Conservation (phyloP, 1,140 invertebrate genomes). For the Leptoteleia sp. region DNA sequence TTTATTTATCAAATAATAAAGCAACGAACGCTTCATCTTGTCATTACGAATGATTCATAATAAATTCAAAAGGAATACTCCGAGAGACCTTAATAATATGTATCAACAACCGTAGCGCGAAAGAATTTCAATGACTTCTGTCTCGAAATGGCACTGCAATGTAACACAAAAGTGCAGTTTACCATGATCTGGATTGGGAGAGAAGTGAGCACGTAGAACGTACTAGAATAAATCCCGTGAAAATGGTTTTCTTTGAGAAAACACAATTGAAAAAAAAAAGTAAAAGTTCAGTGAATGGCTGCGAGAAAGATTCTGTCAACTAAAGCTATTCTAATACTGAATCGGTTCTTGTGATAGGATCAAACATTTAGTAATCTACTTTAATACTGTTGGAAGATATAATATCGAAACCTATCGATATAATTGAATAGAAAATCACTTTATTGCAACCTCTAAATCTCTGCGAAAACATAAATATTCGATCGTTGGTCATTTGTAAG, state of each 20-base stretch:
- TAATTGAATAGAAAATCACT: too few species aligned
- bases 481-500: too few species aligned
- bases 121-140: constrained; percentile 29
- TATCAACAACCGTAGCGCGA: constrained; percentile 13
- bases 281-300: constrained; percentile 14
- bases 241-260: constrained; percentile 57
- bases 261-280: constrained; percentile 8
- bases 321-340: constrained; percentile 25
- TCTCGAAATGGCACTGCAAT: constrained; percentile 24
- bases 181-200: constrained; percentile 38
- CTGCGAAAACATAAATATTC: too few species aligned
- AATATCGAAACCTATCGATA: too few species aligned
- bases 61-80: constrained; percentile 18
- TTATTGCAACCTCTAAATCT: too few species aligned
- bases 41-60: constrained; percentile 17
- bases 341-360: constrained; percentile 30
- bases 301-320: constrained; percentile 45
- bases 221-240: constrained; percentile 49
- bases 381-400: too few species aligned
- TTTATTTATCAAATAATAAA: not conserved
- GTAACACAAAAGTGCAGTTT: constrained; percentile 51
- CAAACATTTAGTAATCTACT: constrained; percentile 14
- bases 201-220: constrained; percentile 34
- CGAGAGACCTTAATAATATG: constrained; percentile 12
- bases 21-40: not conserved